Base-by-base conservation (phyloP, 2,113 vertebrate species). In the Procavia capensis region DNA sequence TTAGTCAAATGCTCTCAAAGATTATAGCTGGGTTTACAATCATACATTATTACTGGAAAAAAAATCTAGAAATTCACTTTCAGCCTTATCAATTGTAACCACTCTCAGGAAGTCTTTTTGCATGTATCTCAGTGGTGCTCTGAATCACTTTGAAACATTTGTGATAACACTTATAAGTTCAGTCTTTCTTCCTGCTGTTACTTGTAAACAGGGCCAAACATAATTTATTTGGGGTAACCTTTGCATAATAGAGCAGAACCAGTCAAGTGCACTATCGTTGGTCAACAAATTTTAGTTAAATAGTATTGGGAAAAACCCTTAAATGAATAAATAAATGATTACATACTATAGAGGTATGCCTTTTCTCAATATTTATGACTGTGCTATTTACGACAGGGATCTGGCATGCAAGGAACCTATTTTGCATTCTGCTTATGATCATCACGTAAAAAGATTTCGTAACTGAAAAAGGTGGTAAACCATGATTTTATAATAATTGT, bases 61-160 rank as follows among this genome's bases (percentile, higher is more conserved):
- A 79, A n/a, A 86, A 83, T 68, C 17, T 85, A 91, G 19, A 88
- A 61, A 3, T 1, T 47, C 19, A 79, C 74, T 45, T 57, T 34
- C 4, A 75, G 19, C 3, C 4, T 10, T 94, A 31, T 87, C 43
- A 50, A 10, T 76, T 88, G 19, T 74, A 79, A 68, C 10, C 34
- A 39, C 34, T 94, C 31, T 79, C 31, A 88, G 24, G 45, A 95
- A 82, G 27, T 6, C n/a, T 59, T 86, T 87, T 64, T 81, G 47
- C 87, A 0, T 63, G 3, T 87, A 85, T 68, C n/a, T 88, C 43
- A 63, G 1, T 79, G 47, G 64, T 64, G 5, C 31, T 45, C 27
- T 96, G 59, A 97, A 34, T 88, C 24, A 81, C 27, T 78, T 54
- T 61, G 9, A 92, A 85, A 90, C 5, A 24, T 90, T 88, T 81